These are phyloP conservation scores for Upupa epops DNA, from an alignment of 2,113 vertebrate species.

Conservation along the genomic window DNA sequence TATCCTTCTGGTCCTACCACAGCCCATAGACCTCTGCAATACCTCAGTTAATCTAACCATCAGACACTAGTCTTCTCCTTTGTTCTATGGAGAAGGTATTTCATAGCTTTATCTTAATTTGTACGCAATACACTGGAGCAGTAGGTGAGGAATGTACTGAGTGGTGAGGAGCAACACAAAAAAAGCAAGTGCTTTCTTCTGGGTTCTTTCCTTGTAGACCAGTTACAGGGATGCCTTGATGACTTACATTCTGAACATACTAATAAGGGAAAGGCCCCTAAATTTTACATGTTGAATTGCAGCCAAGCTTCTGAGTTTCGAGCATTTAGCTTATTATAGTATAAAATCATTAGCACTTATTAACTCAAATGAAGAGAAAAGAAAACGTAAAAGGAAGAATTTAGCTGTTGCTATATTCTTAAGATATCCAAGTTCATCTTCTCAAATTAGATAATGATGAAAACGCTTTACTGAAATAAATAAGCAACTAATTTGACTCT, in stretches of 20 bases:
- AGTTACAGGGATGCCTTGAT: neutral
- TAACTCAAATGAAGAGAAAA: neutral
- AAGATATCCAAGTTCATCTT: neutral
- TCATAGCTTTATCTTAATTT: neutral
- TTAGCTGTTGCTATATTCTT: neutral
- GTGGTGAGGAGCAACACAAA: neutral
- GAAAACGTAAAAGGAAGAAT: neutral
- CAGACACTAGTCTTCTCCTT: neutral
- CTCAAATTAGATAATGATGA: neutral
- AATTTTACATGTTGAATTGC: neutral
- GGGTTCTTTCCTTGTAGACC: neutral
- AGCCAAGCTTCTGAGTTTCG: neutral
- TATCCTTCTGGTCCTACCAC: neutral
- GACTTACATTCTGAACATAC: neutral
- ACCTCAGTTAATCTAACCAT: neutral
- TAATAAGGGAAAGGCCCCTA: neutral
- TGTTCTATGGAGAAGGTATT: neutral
- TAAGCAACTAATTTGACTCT: neutral
- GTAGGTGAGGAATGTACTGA: rapidly evolving
- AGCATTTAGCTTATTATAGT: neutral
- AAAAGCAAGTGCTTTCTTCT: neutral
- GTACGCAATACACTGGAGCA: neutral
- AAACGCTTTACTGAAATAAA: neutral
- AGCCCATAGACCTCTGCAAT: neutral
- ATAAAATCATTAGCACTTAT: neutral